A percentile compares a stretch with the other conserved stretches of the same genome.
These are phyloP conservation scores for Atherix ibis DNA, from an alignment of 2,888 invertebrate genomes.

Conservation along the genomic window DNA sequence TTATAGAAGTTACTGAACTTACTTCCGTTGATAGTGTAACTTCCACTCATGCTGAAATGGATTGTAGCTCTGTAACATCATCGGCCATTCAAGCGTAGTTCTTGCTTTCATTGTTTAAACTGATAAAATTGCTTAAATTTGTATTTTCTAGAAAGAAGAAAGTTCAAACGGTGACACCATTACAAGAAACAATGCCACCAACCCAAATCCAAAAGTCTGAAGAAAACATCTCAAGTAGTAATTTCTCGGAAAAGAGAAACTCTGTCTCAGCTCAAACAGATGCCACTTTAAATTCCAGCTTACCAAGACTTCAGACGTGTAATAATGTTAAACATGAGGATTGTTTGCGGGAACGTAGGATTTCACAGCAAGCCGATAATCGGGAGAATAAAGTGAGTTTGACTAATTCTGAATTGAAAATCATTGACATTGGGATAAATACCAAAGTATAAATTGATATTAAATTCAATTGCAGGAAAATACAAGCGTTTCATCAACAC, in stretches of 20 bases:
- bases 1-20: slow-evolving; percentile 50
- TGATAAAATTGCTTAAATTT: no score
- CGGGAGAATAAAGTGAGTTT: slow-evolving; percentile 9
- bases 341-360: slow-evolving; percentile 21
- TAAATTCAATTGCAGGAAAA: slow-evolving; percentile 16
- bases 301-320: slow-evolving; percentile 20
- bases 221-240: slow-evolving; percentile 10
- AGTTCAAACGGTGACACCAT: slow-evolving; percentile 6
- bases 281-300: slow-evolving; percentile 19
- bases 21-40: slow-evolving; percentile 58
- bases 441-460: not conserved
- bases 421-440: no score
- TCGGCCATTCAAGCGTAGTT: slow-evolving; percentile 10
- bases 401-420: no score
- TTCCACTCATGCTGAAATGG: slow-evolving; percentile 44
- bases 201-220: slow-evolving; percentile 23
- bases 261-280: slow-evolving; percentile 32
- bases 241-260: slow-evolving; percentile 23
- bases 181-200: slow-evolving; percentile 7
- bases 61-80: slow-evolving; percentile 26
- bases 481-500: slow-evolving; percentile 25
- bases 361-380: slow-evolving; percentile 17
- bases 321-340: slow-evolving; percentile 20
- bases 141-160: slow-evolving; percentile 8
- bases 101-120: not conserved